These are phyloP conservation scores for Tokudaia tokunoshimensis DNA, from an alignment of 2,797 vertebrate species.

Conservation along the genomic window DNA sequence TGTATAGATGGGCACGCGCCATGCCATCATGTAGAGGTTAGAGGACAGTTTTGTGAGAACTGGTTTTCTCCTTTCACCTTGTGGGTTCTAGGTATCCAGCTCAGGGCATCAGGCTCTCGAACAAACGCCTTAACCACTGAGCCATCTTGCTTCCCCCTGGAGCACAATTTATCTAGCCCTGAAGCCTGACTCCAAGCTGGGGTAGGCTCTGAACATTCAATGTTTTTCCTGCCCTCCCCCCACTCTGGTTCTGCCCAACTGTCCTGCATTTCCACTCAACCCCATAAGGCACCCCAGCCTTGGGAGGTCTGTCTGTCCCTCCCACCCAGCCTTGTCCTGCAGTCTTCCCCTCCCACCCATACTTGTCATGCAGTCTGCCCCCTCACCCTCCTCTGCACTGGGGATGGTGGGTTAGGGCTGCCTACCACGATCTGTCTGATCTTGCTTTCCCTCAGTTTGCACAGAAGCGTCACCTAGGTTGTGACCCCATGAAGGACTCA, in stretches of 20 bases:
- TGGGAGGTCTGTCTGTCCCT: not conserved
- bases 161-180: not conserved
- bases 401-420: not conserved
- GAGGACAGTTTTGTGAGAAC: not conserved
- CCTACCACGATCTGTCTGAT: no score
- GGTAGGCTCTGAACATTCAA: not conserved
- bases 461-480: not conserved
- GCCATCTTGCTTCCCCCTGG: rapidly evolving
- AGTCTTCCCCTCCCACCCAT: no score
- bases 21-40: not conserved
- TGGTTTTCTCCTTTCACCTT: not conserved
- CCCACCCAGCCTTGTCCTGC: not conserved
- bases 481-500: not conserved
- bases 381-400: rapidly evolving
- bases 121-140: not conserved
- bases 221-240: not conserved
- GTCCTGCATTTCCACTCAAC: not conserved
- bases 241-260: not conserved
- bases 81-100: not conserved
- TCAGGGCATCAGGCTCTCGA: not conserved
- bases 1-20: not conserved
- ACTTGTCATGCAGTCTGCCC: not conserved
- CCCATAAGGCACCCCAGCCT: not conserved
- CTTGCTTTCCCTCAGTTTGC: not conserved
- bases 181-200: not conserved